A percentile compares a stretch with the other conserved stretches of the same genome.
These are phyloP conservation scores for Drosophila prolongata DNA, from an alignment of 2,888 invertebrate species.

Conservation along the genomic window DNA sequence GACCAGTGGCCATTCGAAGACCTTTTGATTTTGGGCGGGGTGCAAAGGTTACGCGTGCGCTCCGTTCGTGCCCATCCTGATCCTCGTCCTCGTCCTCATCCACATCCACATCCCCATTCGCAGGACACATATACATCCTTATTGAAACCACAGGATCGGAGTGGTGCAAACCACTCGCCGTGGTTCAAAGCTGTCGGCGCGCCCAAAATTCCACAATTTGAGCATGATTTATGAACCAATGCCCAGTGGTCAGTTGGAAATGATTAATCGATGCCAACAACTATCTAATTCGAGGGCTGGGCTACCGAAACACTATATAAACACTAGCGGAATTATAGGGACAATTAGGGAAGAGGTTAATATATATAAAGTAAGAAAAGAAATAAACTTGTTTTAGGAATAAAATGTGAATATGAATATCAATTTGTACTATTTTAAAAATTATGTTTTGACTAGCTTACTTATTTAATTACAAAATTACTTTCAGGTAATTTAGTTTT, in stretches of 20 bases:
- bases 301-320: slow-evolving; percentile 4
- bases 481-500: no score
- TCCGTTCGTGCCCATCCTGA: slow-evolving; percentile 75
- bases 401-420: no score
- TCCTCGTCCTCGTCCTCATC: not conserved
- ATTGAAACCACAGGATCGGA: slow-evolving; percentile 8
- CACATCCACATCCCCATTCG: not conserved
- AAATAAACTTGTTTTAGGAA: no score
- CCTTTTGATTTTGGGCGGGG: slow-evolving; percentile 6
- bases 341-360: not conserved
- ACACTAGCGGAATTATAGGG: not conserved
- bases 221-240: slow-evolving; percentile 59
- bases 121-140: not conserved
- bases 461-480: no score
- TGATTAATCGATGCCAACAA: slow-evolving; percentile 59
- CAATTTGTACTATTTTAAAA: no score
- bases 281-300: slow-evolving; percentile 20
- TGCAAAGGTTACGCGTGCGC: slow-evolving; percentile 82
- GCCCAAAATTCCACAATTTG: slow-evolving; percentile 40
- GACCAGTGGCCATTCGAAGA: slow-evolving; percentile 13
- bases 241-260: slow-evolving; percentile 27
- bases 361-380: no score
- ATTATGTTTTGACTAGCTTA: no score
- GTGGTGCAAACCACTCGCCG: slow-evolving; percentile 38
- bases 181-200: slow-evolving; percentile 69